Percentiles rank a stretch among this genome's conserved stretches.
Evolutionary conservation across 2,113 vertebrate species (phyloP).

Genomic region (Cranoglanis bouderius): DNA sequence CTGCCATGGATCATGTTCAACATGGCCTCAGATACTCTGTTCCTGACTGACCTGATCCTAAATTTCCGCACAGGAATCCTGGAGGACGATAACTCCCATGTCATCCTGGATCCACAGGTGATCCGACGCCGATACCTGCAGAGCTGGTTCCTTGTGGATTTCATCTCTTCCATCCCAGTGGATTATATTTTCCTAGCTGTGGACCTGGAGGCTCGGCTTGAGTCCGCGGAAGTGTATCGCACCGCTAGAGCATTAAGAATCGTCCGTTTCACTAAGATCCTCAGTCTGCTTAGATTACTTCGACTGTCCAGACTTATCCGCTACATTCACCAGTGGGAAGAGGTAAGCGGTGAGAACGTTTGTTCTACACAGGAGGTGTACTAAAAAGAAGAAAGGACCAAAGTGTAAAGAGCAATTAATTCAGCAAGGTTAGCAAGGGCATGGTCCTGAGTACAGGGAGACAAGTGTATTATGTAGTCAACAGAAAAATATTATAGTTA

Average conservation of each 20-base stretch:
- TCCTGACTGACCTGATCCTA: conserved; percentile 73
- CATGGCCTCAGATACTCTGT: conserved; percentile 75
- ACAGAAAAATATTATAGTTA: not conserved
- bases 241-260: conserved; percentile 75
- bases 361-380: not conserved
- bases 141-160: conserved; percentile 77
- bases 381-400: not conserved
- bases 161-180: conserved; percentile 77
- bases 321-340: conserved; percentile 80
- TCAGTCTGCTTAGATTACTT: conserved; percentile 75
- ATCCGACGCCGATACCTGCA: conserved; percentile 72
- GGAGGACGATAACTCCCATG: conserved; percentile 69
- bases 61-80: conserved; percentile 77
- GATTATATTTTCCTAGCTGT: conserved; percentile 77
- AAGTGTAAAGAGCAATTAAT: not conserved
- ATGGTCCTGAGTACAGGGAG: not conserved
- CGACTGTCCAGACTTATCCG: conserved; percentile 77
- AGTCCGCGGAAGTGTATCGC: conserved; percentile 73
- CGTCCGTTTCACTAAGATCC: conserved; percentile 79
- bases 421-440: not conserved
- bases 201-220: conserved; percentile 67
- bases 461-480: not conserved
- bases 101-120: conserved; percentile 72
- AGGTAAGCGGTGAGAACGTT: conserved; percentile 63
- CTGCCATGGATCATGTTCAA: conserved; percentile 77